Percentiles rank a stretch among this genome's conserved stretches.
Conservation (phyloP, 1,140 invertebrate species). For the Myzus persicae region DNA sequence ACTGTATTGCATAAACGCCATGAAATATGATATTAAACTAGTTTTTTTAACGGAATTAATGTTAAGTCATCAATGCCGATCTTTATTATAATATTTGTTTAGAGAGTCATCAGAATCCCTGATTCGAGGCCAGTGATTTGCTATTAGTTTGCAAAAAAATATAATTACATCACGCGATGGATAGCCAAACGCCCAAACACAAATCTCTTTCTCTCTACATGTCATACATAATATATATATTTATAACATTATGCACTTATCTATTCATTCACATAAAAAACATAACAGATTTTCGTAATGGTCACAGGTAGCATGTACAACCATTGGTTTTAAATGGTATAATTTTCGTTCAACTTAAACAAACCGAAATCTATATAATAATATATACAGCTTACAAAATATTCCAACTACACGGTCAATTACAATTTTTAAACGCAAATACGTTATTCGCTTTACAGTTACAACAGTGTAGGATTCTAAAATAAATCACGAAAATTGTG, state of each 20-base stretch:
- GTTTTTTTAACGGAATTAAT: not conserved
- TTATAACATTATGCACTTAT: not conserved
- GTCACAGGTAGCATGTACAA: no score
- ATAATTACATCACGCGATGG: not conserved
- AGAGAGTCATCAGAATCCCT: not conserved
- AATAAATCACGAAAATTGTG: slow-evolving; percentile 6
- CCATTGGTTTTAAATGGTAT: not conserved
- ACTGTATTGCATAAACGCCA: not conserved
- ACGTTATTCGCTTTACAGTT: not conserved
- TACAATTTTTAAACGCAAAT: not conserved
- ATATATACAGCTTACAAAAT: not conserved
- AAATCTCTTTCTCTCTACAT: not conserved
- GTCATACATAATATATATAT: not conserved
- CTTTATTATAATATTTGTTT: not conserved
- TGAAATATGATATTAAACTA: not conserved
- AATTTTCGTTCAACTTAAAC: not conserved
- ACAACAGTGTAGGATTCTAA: not conserved
- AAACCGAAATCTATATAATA: not conserved
- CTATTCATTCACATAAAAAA: not conserved
- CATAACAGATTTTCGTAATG: not conserved
- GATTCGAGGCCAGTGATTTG: not conserved
- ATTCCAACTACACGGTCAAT: not conserved
- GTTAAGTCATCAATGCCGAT: not conserved
- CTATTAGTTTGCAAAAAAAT: not conserved
- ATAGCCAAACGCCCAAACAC: not conserved